Conservation (phyloP, 2,113 vertebrate species). For the Orthonyx spaldingii region DNA sequence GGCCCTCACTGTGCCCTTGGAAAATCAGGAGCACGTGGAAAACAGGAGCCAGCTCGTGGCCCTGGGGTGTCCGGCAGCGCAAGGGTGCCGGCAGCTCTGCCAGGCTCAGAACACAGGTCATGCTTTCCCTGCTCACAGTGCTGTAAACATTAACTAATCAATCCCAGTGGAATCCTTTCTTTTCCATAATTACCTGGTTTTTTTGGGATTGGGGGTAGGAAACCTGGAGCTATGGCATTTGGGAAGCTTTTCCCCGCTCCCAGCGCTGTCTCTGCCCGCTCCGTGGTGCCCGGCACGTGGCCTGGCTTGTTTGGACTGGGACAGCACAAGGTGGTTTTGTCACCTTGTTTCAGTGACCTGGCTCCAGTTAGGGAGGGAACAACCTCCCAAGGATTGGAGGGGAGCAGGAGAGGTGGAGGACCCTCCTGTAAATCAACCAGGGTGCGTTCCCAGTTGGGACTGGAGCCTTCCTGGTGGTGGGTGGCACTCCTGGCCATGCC, state of each 20-base stretch:
- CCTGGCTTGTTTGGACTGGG: background rate
- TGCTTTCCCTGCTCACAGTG: background rate
- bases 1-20: rapidly evolving
- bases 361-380: background rate
- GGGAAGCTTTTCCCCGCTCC: background rate
- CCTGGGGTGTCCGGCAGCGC: background rate
- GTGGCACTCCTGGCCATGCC: background rate
- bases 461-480: background rate
- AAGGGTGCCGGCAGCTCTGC: background rate
- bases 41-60: background rate
- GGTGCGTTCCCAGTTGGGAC: background rate
- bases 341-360: background rate
- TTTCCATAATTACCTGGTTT: background rate
- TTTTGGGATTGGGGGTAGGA: rapidly evolving
- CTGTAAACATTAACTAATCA: slow-evolving; percentile 49
- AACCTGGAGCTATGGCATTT: background rate
- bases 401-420: background rate
- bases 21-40: background rate
- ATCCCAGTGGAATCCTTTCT: background rate
- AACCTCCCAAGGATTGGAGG: background rate
- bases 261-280: rapidly evolving
- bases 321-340: background rate
- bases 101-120: background rate
- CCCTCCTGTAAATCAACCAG: background rate
- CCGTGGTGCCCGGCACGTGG: background rate